Percentiles rank a stretch among this genome's conserved stretches.
Evolutionary conservation across 1,140 invertebrate species (phyloP).

Genomic region (Caenorhabditis brenneri): DNA sequence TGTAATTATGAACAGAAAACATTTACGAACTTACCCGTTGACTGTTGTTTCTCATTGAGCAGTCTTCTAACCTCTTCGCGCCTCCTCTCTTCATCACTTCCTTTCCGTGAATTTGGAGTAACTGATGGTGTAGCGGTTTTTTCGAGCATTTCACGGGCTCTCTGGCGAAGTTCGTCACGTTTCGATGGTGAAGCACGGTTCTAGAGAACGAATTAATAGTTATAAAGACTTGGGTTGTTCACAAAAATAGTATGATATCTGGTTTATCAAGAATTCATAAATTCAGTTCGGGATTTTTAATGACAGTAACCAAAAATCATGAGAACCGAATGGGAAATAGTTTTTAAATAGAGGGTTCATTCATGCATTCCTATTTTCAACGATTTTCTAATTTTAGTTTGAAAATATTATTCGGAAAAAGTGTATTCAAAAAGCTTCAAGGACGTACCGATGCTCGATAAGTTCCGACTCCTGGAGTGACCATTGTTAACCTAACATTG

Average conservation of each 20-base stretch:
- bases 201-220: background rate
- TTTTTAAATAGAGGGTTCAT: too few species aligned
- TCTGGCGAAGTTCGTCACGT: background rate
- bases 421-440: too few species aligned
- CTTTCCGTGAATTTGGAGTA: background rate
- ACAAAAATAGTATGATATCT: too few species aligned
- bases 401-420: background rate
- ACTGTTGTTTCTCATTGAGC: background rate
- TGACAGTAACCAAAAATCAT: too few species aligned
- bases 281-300: too few species aligned
- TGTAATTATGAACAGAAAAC: too few species aligned
- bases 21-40: background rate
- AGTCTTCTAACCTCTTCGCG: slow-evolving; percentile 41
- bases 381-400: background rate
- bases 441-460: background rate
- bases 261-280: too few species aligned
- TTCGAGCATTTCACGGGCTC: slow-evolving; percentile 21
- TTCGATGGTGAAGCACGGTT: slow-evolving; percentile 16
- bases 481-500: background rate
- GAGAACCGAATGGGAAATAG: too few species aligned
- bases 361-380: too few species aligned
- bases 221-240: too few species aligned
- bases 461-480: slow-evolving; percentile 7
- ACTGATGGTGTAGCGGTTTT: background rate
- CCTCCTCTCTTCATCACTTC: slow-evolving; percentile 39